Percentiles rank a stretch among this genome's conserved stretches.
These are phyloP conservation scores for Petrocephalus zakoni DNA, from an alignment of 2,113 vertebrate species.

Conservation along the genomic window DNA sequence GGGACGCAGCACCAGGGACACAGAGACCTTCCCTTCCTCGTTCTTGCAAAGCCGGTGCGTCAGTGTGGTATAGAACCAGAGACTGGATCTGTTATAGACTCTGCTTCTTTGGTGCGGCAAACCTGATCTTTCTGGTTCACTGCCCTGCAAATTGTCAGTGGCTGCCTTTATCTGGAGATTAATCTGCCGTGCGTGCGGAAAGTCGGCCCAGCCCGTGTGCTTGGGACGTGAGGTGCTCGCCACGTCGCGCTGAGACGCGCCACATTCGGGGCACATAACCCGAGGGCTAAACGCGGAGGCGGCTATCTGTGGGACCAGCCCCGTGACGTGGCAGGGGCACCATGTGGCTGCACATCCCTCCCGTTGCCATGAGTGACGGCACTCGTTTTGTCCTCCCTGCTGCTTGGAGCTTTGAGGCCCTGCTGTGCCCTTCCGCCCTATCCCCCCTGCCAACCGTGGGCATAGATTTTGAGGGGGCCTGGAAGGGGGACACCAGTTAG, in stretches of 20 bases:
- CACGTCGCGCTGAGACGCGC: not conserved
- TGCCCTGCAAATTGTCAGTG: not conserved
- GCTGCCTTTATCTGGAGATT: not conserved
- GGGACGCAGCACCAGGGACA: not conserved
- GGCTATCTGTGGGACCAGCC: not conserved
- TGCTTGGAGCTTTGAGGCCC: not conserved
- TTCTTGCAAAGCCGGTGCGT: not conserved
- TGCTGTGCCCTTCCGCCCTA: not conserved
- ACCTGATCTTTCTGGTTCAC: not conserved
- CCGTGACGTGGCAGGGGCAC: not conserved
- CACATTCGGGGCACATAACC: not conserved
- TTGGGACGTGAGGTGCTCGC: not conserved
- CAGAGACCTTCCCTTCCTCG: not conserved
- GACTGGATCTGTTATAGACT: not conserved
- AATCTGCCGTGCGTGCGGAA: not conserved
- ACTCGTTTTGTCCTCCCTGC: not conserved
- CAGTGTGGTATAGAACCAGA: not conserved
- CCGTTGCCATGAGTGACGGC: not conserved
- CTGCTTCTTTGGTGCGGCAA: not conserved
- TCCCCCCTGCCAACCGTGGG: not conserved
- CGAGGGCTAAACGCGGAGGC: conserved; percentile 1
- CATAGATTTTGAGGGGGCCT: not conserved
- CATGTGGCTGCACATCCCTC: not conserved
- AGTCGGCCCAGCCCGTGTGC: not conserved
- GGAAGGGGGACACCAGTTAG: not conserved